Evolutionary conservation across 2,113 vertebrate species (phyloP), one percentile per base, ranked within the genome.

Genomic region (Callocephalon fimbriatum): DNA sequence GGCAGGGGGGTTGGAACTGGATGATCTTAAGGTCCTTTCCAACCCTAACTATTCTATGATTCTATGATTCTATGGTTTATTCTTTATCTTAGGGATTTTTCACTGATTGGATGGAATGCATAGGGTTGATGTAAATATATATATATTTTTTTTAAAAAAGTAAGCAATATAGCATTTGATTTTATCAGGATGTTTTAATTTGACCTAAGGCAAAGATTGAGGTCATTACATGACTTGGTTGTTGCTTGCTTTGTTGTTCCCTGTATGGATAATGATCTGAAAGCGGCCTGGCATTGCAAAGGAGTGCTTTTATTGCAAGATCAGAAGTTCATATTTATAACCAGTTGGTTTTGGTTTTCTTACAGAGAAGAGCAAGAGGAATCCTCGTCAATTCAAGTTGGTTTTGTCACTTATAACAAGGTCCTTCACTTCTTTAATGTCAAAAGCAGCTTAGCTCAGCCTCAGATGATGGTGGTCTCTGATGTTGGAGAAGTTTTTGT

Each of bases 391-490:
- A 96, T 99, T 50, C 98, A 97, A 77, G 99, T 99, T 45, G 99
- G 99, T 78, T 99, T 99, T 58, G 98, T 99, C 95, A 99, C 99
- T 53, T 99, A 99, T 13, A 99, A 99, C 98, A 99, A 99, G 96
- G 98, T 99, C 82, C 99, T 99, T 15, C 99, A 99, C 90, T 99
- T 99, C 98, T 99, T 99, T 94, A 99, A 99, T 18, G 99, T 99
- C 31, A 99, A 99, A 97, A 99, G 99, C 82, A 98, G 98, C 38
- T 93, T 99, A 97, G 99, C 99, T 62, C 99, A 99, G 97, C 99
- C 99, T 10, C 99, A 99, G 98, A 99, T 99, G 99, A 99, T 99
- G 99, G 99, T 99, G 95, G 99, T 99, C 71, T 99, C 99, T 0
- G 99, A 99, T 47, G 98, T 99, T 10, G 97, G 98, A 3, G 99